A percentile compares a stretch with the other conserved stretches of the same genome.
phyloP scores from a whole-genome alignment of 2,797 vertebrate genomes.

The Peromyscus nudipes region DNA sequence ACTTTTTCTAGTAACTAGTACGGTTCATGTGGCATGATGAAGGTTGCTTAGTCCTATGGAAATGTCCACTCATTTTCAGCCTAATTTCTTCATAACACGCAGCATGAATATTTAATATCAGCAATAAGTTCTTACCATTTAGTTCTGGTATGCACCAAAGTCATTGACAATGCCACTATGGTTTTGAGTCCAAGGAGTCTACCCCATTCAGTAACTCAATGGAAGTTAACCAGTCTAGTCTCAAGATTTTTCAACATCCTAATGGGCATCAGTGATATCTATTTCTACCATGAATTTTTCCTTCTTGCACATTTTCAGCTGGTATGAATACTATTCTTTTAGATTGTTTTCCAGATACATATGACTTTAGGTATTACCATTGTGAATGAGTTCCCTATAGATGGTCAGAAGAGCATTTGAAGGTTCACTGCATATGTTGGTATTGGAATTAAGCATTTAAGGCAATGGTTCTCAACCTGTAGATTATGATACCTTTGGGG shows the following conservation, averaged over 20 bases:
- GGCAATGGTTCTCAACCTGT: neutral
- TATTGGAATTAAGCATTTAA: neutral
- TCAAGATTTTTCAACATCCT: neutral
- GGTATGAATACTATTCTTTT: neutral
- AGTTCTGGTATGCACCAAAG: neutral
- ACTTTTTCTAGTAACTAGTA: neutral
- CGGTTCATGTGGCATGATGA: neutral
- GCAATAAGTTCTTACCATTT: neutral
- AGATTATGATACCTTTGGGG: no score
- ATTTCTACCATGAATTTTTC: neutral
- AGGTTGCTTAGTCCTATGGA: neutral
- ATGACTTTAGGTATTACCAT: neutral
- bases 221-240: neutral
- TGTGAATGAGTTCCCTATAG: neutral
- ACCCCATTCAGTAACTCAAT: neutral
- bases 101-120: neutral
- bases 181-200: no score
- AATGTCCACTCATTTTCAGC: neutral
- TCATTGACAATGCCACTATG: neutral
- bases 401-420: neutral
- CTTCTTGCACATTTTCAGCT: neutral
- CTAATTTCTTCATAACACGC: neutral
- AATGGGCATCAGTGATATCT: neutral
- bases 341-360: neutral
- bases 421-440: neutral